Conservation (phyloP, 2,888 invertebrate species). For the Achlya flavicornis region DNA sequence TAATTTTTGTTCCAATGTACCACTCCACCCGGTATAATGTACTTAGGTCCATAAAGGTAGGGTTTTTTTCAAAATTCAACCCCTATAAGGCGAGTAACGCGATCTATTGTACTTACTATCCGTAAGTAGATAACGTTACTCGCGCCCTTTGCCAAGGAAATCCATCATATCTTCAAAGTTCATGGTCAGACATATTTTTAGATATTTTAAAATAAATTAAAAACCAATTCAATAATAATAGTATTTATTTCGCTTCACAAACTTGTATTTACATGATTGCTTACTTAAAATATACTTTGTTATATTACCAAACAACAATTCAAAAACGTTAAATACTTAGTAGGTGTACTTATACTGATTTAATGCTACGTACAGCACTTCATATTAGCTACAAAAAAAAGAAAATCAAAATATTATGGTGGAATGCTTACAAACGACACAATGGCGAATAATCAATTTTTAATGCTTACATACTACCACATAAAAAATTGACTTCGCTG, state of each 20-base stretch:
- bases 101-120: too few species aligned
- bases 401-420: conserved; percentile 51
- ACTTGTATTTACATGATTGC: conserved; percentile 81
- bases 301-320: conserved; percentile 72
- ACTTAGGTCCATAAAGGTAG: too few species aligned
- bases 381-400: conserved; percentile 51
- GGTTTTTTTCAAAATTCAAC: too few species aligned
- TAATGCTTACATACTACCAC: conserved; percentile 24
- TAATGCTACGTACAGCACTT: conserved; percentile 48
- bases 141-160: too few species aligned
- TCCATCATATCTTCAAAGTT: too few species aligned
- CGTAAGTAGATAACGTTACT: too few species aligned
- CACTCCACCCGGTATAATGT: too few species aligned
- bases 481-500: conserved; percentile 24
- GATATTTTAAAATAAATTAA: conserved; percentile 12
- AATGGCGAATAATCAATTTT: conserved; percentile 16
- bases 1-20: too few species aligned
- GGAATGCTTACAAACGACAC: conserved; percentile 73
- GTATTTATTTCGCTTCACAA: conserved; percentile 74
- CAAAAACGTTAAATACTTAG: conserved; percentile 68
- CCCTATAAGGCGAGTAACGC: too few species aligned
- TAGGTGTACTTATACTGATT: conserved; percentile 72
- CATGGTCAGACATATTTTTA: too few species aligned
- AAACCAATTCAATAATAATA: conserved; percentile 59
- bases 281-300: conserved; percentile 73